phyloP scores from a whole-genome alignment of 2,797 vertebrate species.

The Tympanoctomys barrerae region DNA sequence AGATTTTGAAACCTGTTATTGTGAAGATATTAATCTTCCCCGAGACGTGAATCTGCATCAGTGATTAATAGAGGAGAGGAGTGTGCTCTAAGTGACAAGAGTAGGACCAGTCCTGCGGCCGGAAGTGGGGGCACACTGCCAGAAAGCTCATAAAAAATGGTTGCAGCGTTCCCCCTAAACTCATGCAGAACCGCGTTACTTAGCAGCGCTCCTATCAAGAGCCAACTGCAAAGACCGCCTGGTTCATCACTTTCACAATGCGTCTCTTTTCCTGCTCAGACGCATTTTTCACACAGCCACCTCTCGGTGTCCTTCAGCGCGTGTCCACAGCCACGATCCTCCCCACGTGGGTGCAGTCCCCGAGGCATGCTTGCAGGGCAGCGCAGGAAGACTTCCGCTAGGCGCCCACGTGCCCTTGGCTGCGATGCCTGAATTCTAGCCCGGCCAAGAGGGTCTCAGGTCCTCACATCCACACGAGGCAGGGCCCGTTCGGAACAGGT shows the following conservation, averaged over 20 bases:
- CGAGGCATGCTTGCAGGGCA: neutral
- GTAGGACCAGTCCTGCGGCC: neutral
- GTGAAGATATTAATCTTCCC: constrained; percentile 60
- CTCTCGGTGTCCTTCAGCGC: neutral
- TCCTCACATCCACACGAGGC: neutral
- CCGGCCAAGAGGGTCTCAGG: constrained; percentile 29
- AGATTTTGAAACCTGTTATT: constrained; percentile 55
- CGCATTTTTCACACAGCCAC: neutral
- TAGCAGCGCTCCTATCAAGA: constrained; percentile 50
- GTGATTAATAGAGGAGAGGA: neutral
- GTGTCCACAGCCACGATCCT: neutral
- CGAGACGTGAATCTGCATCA: constrained; percentile 7
- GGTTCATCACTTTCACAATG: constrained; percentile 32
- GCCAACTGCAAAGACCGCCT: neutral
- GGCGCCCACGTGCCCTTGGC: neutral
- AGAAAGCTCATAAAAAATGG: neutral
- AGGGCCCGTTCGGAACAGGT: neutral
- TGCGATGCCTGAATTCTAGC: neutral
- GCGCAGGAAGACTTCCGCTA: neutral
- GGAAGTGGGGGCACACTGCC: neutral
- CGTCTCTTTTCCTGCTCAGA: constrained; percentile 25
- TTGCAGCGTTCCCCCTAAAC: neutral
- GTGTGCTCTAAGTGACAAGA: constrained; percentile 14
- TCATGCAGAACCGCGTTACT: neutral
- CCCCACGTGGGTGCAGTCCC: neutral